Evolutionary conservation across 2,113 vertebrate genomes (phyloP), one percentile per base, ranked within the genome.

Genomic region (Galbula dea): DNA sequence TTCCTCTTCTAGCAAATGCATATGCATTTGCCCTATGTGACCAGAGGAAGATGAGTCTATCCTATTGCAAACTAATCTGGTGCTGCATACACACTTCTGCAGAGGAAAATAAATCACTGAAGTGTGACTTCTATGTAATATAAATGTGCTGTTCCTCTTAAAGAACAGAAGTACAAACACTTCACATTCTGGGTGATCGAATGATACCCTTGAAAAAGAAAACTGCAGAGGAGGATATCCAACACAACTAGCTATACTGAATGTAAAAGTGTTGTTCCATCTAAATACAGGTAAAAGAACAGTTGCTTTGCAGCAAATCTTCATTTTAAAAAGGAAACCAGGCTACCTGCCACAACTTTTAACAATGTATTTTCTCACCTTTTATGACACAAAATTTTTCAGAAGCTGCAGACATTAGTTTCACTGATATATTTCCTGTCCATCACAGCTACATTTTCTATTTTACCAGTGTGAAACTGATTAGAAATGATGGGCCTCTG

Each of bases 41-140:
- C 95, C 94, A 90, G 75, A 83, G 58, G 81, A 89, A 90, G 86
- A 96, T 92, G 95, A 93, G 84, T 89, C 86, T 67, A 79, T 91
- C 71, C 78, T 92, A 85, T 79, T 96, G 78, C 94, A 95, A 90
- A 96, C 78, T 93, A 92, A 93, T 94, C 92, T 92, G 67, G 74
- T 82, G 71, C 89, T 83, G 86, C 49, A 32, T 51, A 32, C 58
- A 76, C 59, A 71, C 37, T 92, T 81, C 86, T 91, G 77, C 86
- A 87, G 84, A 84, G 78, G 84, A 92, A 94, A 95, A 94, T 93
- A 95, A 93, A 96, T 96, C 95, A 89, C 81, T 73, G 51, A 62
- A 93, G 86, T 83, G 74, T 90, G 84, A 92, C 94, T 96, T 93
- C 74, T 43, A 10, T 61, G 78, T 89, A 92, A 96, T 95, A 93